Conservation (phyloP, 2,113 vertebrate genomes). For the Argyrosomus japonicus region DNA sequence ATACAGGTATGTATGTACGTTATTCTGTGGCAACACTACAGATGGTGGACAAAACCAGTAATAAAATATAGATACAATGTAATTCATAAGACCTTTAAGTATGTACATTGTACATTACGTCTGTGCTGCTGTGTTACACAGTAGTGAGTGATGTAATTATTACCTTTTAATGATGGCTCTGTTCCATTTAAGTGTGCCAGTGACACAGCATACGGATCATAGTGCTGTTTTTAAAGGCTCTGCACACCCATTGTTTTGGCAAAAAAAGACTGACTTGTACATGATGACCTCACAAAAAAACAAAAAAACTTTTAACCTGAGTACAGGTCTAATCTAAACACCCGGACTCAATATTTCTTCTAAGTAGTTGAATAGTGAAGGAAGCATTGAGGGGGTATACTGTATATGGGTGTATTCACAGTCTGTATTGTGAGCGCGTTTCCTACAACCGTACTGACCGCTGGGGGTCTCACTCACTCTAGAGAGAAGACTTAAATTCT, state of each 20-base stretch:
- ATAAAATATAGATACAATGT: no score
- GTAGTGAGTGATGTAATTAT: background rate
- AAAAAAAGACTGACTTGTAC: no score
- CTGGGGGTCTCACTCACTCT: conserved; percentile 65
- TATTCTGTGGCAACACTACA: no score
- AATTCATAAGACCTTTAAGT: no score
- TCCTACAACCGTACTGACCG: conserved; percentile 21
- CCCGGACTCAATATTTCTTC: background rate
- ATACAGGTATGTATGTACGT: no score
- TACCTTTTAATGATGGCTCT: no score
- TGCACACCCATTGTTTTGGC: no score
- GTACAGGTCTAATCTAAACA: background rate
- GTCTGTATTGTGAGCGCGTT: background rate
- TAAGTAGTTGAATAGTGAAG: background rate
- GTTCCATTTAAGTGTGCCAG: no score
- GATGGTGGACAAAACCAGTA: no score
- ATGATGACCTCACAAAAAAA: background rate
- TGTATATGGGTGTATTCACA: background rate
- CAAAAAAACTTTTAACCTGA: background rate
- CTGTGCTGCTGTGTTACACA: background rate
- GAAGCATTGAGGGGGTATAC: background rate
- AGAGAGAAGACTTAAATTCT: background rate
- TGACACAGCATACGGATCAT: no score
- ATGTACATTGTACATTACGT: no score
- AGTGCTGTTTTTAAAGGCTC: no score